Evolutionary conservation across 1,140 invertebrate genomes (phyloP).

Genomic region (Ceratina calcarata): DNA sequence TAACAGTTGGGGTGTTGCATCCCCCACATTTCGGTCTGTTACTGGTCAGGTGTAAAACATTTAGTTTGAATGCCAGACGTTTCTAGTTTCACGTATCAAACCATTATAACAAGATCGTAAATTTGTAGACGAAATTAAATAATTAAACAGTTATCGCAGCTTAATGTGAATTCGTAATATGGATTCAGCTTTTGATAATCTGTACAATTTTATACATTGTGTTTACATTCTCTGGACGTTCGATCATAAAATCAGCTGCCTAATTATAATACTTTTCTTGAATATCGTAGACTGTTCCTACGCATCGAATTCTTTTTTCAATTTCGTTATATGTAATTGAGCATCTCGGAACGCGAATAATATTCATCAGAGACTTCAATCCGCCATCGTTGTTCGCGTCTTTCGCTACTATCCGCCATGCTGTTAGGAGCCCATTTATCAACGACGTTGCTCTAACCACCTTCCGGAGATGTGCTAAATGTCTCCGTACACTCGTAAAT

Average conservation of each 20-base stretch:
- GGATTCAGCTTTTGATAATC: no score
- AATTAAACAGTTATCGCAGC: no score
- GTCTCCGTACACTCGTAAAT: conserved; percentile 74
- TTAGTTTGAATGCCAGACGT: conserved; percentile 31
- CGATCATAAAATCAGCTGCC: no score
- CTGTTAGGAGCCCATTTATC: conserved; percentile 74
- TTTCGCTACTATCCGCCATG: conserved; percentile 65
- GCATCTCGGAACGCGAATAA: not conserved
- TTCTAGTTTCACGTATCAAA: not conserved
- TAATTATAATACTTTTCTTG: no score
- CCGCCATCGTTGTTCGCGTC: conserved; percentile 57
- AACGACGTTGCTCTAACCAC: conserved; percentile 69
- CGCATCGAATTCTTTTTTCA: no score
- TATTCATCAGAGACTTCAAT: conserved; percentile 41
- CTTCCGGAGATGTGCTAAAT: conserved; percentile 72
- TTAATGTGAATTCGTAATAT: no score
- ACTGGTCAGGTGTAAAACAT: conserved; percentile 44
- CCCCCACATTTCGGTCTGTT: conserved; percentile 48
- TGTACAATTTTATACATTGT: no score
- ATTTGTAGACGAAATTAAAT: no score
- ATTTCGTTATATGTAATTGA: not conserved
- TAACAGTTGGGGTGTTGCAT: conserved; percentile 62
- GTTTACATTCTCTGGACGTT: no score
- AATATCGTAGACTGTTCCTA: no score
- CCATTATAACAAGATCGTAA: not conserved